Conservation (phyloP, 1,140 invertebrate genomes). For the Macrobrachium nipponense region DNA sequence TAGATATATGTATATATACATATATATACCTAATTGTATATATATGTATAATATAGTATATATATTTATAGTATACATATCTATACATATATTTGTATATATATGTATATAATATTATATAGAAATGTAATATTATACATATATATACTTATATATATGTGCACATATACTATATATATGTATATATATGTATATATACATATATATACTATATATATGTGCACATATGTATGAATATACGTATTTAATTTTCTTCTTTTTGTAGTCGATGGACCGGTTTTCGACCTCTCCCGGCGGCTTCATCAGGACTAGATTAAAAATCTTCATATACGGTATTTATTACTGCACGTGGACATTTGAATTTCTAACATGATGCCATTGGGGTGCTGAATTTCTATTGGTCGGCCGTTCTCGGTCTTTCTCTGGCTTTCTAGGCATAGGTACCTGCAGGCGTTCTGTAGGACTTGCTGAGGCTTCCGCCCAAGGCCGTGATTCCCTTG, state of each 20-base stretch:
- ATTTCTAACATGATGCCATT: no score
- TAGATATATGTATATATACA: constrained; percentile 4
- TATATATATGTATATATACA: constrained; percentile 34
- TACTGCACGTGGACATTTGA: neutral
- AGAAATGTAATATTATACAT: no score
- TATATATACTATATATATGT: neutral
- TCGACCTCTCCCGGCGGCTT: neutral
- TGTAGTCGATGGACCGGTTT: neutral
- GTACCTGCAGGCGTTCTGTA: no score
- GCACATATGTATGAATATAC: constrained; percentile 4
- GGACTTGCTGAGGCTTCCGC: no score
- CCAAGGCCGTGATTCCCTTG: no score
- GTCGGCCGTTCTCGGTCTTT: no score
- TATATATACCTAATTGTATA: no score
- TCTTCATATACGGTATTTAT: neutral
- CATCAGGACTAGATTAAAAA: no score
- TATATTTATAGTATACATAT: constrained; percentile 24
- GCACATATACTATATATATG: constrained; percentile 17
- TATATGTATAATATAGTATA: constrained; percentile 33
- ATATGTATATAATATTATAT: no score
- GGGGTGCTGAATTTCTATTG: no score
- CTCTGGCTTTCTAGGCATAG: no score
- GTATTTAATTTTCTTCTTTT: neutral
- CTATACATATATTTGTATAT: constrained; percentile 12
- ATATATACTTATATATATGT: neutral